Conservation (phyloP, 2,113 vertebrate genomes). For the Pagrus major region DNA sequence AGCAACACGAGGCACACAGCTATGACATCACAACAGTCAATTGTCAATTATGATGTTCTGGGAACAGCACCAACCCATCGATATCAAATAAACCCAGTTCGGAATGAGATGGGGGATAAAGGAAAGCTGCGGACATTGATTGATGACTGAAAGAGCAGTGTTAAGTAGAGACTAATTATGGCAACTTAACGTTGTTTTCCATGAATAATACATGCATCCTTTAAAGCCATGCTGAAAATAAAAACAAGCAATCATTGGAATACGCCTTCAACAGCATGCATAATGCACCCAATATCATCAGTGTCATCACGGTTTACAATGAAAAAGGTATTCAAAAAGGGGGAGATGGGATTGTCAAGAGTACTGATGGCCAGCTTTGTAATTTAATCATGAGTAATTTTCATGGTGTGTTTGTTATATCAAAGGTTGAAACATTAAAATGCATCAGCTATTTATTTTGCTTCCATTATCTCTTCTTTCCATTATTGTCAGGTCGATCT, state of each 20-base stretch:
- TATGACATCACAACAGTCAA: too few relatives aligned
- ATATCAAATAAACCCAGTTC: too few relatives aligned
- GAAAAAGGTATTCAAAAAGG: background rate
- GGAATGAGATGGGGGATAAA: background rate
- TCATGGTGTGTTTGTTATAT: slow-evolving; percentile 5
- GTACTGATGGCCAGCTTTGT: background rate
- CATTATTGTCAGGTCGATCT: background rate
- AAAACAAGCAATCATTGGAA: background rate
- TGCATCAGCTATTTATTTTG: background rate
- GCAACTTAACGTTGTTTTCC: background rate
- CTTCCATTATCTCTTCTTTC: slow-evolving; percentile 24
- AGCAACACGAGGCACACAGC: too few relatives aligned
- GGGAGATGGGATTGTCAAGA: background rate
- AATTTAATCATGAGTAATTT: background rate
- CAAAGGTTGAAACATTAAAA: background rate
- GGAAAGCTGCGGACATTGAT: background rate
- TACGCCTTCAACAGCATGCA: background rate
- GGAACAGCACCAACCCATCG: too few relatives aligned
- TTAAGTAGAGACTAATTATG: background rate
- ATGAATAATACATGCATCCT: background rate
- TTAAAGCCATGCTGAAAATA: background rate
- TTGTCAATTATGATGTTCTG: too few relatives aligned
- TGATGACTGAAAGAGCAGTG: background rate
- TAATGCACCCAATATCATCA: background rate
- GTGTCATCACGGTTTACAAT: background rate